Evolutionary conservation across 2,797 vertebrate species (phyloP).

Genomic region (Lycodopsis pacificus): DNA sequence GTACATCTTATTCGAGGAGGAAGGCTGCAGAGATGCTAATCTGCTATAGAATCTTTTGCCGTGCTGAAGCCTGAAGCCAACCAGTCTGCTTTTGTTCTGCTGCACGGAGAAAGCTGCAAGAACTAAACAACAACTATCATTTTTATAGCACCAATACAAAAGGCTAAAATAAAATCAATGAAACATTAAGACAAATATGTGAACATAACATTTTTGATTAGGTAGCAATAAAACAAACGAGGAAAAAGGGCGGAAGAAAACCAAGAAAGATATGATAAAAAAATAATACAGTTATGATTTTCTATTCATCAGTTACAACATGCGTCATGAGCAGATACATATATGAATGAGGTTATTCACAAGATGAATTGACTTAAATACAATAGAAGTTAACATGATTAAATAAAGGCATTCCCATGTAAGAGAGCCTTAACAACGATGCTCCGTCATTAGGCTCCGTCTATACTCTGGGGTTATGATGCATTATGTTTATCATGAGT

Average conservation of each 20-base stretch:
- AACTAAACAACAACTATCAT: constrained; percentile 2
- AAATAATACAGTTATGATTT: not conserved
- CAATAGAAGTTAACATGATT: not conserved
- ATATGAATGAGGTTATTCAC: not conserved
- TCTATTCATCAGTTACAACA: not conserved
- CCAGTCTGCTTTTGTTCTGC: no score
- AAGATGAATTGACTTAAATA: not conserved
- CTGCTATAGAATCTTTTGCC: not conserved
- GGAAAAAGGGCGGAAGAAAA: not conserved
- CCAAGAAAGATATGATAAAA: not conserved
- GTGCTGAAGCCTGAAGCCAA: no score
- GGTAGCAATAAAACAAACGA: not conserved
- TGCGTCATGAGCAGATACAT: not conserved
- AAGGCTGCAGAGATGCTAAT: constrained; percentile 27
- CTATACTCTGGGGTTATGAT: not conserved
- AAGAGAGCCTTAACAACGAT: not conserved
- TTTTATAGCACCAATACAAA: constrained; percentile 25
- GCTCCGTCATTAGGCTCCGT: not conserved
- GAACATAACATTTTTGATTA: constrained; percentile 12
- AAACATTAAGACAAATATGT: constrained; percentile 10
- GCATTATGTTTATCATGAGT: not conserved
- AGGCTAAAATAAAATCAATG: constrained; percentile 15
- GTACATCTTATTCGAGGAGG: constrained; percentile 17
- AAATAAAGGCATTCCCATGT: not conserved
- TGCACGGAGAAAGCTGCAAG: not conserved